Conservation (phyloP, 2,113 vertebrate genomes). For the Lampris megalopsis region DNA sequence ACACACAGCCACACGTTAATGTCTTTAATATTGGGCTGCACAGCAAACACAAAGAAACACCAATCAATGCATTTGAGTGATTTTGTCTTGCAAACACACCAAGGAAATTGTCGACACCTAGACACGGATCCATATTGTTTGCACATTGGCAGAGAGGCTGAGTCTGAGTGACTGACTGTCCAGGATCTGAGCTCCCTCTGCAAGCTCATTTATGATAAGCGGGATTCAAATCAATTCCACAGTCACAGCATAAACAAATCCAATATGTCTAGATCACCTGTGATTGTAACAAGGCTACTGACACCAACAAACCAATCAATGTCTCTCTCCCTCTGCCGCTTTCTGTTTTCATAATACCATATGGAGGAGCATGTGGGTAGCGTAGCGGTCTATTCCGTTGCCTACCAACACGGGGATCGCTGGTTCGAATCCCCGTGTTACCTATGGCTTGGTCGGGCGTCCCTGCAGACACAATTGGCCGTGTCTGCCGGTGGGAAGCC, state of each 20-base stretch:
- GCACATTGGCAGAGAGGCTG: neutral
- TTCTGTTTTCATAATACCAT: constrained; percentile 2
- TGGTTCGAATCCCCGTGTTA: too few species aligned
- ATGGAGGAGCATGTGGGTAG: neutral
- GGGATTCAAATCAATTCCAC: constrained; percentile 4
- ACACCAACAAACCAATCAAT: constrained; percentile 13
- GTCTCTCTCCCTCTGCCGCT: constrained; percentile 6
- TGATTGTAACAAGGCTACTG: constrained; percentile 17
- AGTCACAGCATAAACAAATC: constrained; percentile 22
- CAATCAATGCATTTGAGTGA: neutral
- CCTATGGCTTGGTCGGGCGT: too few species aligned
- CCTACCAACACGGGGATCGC: too few species aligned
- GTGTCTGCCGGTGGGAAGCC: too few species aligned
- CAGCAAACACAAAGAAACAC: neutral
- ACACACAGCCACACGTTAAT: constrained; percentile 9
- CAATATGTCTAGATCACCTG: neutral
- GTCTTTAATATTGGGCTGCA: neutral
- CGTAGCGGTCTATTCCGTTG: neutral
- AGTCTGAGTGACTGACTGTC: constrained; percentile 17
- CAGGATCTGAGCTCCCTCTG: constrained; percentile 1
- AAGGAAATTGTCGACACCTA: neutral
- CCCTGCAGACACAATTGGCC: too few species aligned
- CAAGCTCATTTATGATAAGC: neutral
- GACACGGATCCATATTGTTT: neutral
- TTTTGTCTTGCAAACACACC: neutral